Evolutionary conservation across 2,113 vertebrate genomes (phyloP), one percentile per base, ranked within the genome.

Genomic region (Gavia stellata): DNA sequence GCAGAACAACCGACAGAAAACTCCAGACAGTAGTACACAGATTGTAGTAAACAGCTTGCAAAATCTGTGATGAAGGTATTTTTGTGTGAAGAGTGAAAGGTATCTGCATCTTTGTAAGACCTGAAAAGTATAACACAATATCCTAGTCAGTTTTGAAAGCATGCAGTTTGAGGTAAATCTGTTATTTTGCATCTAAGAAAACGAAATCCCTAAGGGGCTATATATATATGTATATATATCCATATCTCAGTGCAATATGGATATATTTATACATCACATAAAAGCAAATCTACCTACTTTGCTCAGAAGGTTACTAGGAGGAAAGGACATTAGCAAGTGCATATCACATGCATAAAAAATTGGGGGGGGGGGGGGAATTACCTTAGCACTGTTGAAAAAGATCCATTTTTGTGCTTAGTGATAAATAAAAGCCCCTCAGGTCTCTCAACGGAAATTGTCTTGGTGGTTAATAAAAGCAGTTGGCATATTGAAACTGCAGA

Each of bases 91-190:
- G 92, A 96, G 91, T 94, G 75, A 96, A 93, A 93, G 16, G 47
- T 88, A 92, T 91, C 85, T 96, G 83, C 91, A 93, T 85, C 88
- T 97, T 94, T 83, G 96, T 97, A 97, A 97, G 97, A 97, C 97
- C 94, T 96, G 96, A 93, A 97, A 94, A 96, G 92, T 94, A 55
- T 53, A 97, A 96, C 81, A 90, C 92, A 82, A 86, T 81, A 95
- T 91, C 77, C 89, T 97, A 94, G 50, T 81, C 92, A 87, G 81
- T 96, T 96, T 93, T 94, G 95, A 93, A 97, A 96, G 94, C 95
- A 97, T 96, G 97, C 96, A 95, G 89, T 95, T 70, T 97, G 97
- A 97, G 97, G 97, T 97, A 97, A 97, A 97, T 90, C 83, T 91
- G 92, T 96, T 91, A 91, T 74, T 96, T 95, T 88, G 95, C 92